Percentiles rank a stretch among this genome's conserved stretches.
phyloP scores from a whole-genome alignment of 2,113 vertebrate genomes.

The Hiodon tergisus region DNA sequence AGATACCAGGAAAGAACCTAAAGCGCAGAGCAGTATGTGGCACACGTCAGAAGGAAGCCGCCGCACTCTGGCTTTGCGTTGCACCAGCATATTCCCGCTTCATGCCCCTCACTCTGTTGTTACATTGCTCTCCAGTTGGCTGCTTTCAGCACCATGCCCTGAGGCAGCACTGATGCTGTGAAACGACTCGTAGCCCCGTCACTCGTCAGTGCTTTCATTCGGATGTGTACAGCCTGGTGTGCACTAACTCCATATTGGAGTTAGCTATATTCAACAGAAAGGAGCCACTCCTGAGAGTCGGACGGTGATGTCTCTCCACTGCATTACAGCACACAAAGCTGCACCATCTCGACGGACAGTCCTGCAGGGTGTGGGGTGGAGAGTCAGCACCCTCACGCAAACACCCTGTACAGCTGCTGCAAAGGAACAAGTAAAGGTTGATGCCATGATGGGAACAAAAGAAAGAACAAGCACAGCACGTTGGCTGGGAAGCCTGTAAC shows the following conservation, averaged over 20 bases:
- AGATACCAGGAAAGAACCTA: conserved; percentile 34
- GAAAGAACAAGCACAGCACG: too few relatives aligned
- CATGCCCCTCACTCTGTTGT: conserved; percentile 38
- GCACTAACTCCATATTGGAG: conserved; percentile 35
- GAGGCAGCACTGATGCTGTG: conserved; percentile 51
- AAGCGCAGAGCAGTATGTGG: conserved; percentile 31
- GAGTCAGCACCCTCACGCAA: too few relatives aligned
- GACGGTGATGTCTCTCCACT: too few relatives aligned
- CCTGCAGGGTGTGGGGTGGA: too few relatives aligned
- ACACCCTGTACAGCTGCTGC: too few relatives aligned
- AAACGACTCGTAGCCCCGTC: conserved; percentile 54
- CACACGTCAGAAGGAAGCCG: conserved; percentile 45
- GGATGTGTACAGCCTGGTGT: conserved; percentile 40
- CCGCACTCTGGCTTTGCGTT: conserved; percentile 38
- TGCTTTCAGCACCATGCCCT: conserved; percentile 49
- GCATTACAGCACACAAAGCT: too few relatives aligned
- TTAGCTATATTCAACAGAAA: conserved; percentile 13
- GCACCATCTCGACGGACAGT: too few relatives aligned
- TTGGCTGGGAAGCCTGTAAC: too few relatives aligned
- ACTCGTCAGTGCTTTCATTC: conserved; percentile 28
- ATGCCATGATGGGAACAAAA: too few relatives aligned
- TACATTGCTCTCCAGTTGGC: conserved; percentile 41
- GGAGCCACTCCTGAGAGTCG: too few relatives aligned
- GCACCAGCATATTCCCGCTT: conserved; percentile 43
- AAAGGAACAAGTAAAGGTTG: too few relatives aligned